Evolutionary conservation across 1,140 invertebrate genomes (phyloP), one percentile per base, ranked within the genome.

Genomic region (Asbolus verrucosus): DNA sequence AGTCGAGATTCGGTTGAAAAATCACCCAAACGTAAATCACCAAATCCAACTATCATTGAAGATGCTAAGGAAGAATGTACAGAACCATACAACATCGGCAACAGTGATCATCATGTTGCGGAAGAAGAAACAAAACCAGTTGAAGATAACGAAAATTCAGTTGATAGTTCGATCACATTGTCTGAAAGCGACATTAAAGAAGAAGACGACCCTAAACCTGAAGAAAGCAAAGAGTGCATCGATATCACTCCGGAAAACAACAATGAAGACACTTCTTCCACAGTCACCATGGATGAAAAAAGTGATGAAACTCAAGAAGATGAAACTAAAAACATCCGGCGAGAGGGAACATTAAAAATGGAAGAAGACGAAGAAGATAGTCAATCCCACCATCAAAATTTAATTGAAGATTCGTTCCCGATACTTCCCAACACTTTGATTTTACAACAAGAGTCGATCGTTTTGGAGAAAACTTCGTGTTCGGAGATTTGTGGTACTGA

Each of bases 371-470:
- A 18, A 31, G 36, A 21, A 21, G 59, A 65, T 38, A 67, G 46
- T 36, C 33, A 36, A 11, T 11, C 18, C 19, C 19, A 8, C 19
- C 6, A 9, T 3, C 21, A 1, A 3, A 11, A 54, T 6, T 14
- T 27, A 0, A 65, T 73, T 3, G 59, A 27, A 2, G 66, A 76
- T 14, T 65, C 73, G 8, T 79, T 78, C 70, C 72, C 72, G 15
- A 76, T 78, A 31, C 60, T 81, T 54, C 80, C 80, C 0, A 81
- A 79, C 65, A 76, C 78, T 3, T 50, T 81, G 30, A 81, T 81
- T 60, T 62, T 81, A 9, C 80, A 81, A 33, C 78, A 81, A 50
- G 78, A 80, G 59, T 78, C 80, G 1, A 74, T 78, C 13, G 68
- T 76, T 30, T 36, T 80, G 13, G 70, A 77, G 8, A 81, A 81